phyloP scores from a whole-genome alignment of 2,797 vertebrate species.

The Sternarchorhynchus goeldii region DNA sequence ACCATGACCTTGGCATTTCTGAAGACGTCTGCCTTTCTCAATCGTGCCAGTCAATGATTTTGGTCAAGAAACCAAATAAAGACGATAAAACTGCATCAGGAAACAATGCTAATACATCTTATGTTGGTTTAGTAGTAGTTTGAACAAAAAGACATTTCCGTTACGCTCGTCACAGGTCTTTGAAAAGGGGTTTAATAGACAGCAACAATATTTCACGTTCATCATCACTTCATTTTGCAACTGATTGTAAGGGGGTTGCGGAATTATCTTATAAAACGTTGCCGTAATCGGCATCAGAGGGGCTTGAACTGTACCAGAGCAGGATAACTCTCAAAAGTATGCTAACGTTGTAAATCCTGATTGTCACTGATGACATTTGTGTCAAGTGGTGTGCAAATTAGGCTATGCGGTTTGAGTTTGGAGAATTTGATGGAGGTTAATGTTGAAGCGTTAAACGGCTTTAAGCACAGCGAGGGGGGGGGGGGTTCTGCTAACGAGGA shows the following conservation, averaged over 20 bases:
- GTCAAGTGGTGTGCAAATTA: constrained; percentile 55
- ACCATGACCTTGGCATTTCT: constrained; percentile 2
- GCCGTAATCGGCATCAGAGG: background rate
- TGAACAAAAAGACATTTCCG: too few relatives aligned
- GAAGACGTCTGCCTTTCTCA: background rate
- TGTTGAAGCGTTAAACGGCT: constrained; percentile 47
- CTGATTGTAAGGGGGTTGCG: background rate
- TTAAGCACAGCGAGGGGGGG: constrained; percentile 40
- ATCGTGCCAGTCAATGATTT: background rate
- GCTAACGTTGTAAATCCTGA: constrained; percentile 49
- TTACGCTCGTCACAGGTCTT: too few relatives aligned
- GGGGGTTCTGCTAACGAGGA: constrained; percentile 45
- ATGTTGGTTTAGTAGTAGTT: too few relatives aligned
- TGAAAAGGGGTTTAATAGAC: too few relatives aligned
- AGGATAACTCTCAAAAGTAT: constrained; percentile 19
- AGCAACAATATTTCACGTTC: too few relatives aligned
- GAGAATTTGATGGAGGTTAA: constrained; percentile 46
- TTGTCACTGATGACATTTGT: constrained; percentile 60
- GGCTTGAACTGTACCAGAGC: background rate
- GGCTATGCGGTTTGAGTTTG: constrained; percentile 40
- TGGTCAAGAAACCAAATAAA: too few relatives aligned
- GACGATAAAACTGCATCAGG: too few relatives aligned
- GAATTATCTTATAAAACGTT: background rate
- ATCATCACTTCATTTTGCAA: too few relatives aligned
- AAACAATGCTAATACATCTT: too few relatives aligned